phyloP scores from a whole-genome alignment of 2,113 vertebrate genomes.

The Indri indri region DNA sequence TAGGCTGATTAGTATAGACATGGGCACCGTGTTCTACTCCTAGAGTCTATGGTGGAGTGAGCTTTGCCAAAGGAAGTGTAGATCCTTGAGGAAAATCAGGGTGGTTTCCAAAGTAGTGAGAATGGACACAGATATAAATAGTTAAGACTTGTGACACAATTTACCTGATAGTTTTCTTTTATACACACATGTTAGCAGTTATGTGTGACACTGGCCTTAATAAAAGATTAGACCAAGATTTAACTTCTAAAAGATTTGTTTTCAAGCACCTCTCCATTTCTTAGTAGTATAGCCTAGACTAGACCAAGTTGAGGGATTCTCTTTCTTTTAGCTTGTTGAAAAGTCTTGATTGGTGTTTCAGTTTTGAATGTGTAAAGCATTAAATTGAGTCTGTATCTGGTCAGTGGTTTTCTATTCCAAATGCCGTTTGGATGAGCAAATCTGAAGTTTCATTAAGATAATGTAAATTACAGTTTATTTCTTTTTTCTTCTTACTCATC shows the following conservation, averaged over 20 bases:
- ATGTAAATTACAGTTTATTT: background rate
- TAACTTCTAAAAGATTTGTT: background rate
- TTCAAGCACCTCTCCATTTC: background rate
- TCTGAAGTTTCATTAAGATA: background rate
- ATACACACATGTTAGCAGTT: background rate
- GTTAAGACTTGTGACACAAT: background rate
- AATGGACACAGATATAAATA: background rate
- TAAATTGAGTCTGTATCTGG: background rate
- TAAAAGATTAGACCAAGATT: background rate
- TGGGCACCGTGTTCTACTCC: background rate
- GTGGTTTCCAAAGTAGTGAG: background rate
- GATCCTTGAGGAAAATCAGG: background rate
- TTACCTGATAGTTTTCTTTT: background rate
- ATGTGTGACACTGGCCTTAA: background rate
- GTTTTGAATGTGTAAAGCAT: conserved; percentile 31
- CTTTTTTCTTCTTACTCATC: background rate
- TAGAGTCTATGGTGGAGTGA: background rate
- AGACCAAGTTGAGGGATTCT: background rate
- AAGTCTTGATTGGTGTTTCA: background rate
- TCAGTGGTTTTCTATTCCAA: background rate
- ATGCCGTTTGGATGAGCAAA: background rate
- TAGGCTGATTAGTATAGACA: background rate
- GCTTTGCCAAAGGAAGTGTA: background rate
- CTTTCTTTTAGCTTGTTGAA: background rate
- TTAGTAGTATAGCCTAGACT: background rate